These are phyloP conservation scores for Chouioia cunea DNA, from an alignment of 2,888 invertebrate genomes.

Conservation along the genomic window DNA sequence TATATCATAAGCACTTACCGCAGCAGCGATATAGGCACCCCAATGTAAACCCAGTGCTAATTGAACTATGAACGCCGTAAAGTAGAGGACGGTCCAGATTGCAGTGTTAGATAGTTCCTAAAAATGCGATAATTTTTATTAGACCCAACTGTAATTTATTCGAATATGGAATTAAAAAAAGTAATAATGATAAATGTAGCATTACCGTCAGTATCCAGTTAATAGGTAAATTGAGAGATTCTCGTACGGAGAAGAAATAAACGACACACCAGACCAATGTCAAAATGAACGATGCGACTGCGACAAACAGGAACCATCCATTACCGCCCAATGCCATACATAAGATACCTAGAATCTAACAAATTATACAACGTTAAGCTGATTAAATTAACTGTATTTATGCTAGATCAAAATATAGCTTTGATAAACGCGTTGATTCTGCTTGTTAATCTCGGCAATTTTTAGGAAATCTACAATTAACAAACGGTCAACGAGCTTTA, in stretches of 20 bases:
- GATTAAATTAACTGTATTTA: too few relatives aligned
- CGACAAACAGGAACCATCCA: constrained; percentile 87
- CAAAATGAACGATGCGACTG: constrained; percentile 84
- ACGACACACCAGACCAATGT: constrained; percentile 86
- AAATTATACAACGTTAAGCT: too few relatives aligned
- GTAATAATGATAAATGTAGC: constrained; percentile 49
- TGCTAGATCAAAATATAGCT: too few relatives aligned
- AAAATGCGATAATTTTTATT: constrained; percentile 52
- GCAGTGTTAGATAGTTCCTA: constrained; percentile 87
- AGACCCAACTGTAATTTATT: too few relatives aligned
- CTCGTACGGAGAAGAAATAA: constrained; percentile 84
- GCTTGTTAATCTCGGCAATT: too few relatives aligned
- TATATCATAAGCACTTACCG: constrained; percentile 73
- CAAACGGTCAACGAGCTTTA: too few relatives aligned
- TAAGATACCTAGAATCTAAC: constrained; percentile 86
- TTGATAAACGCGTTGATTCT: too few relatives aligned
- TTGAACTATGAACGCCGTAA: constrained; percentile 85
- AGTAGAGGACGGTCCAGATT: constrained; percentile 78
- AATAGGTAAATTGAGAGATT: constrained; percentile 80
- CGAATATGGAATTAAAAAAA: background rate
- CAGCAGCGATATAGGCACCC: constrained; percentile 79
- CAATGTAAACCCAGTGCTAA: constrained; percentile 67
- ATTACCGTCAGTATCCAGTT: constrained; percentile 88
- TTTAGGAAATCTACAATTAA: too few relatives aligned
- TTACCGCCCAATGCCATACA: constrained; percentile 83